These are phyloP conservation scores for Hylyphantes graminicola DNA, from an alignment of 1,140 invertebrate genomes.

Conservation along the genomic window DNA sequence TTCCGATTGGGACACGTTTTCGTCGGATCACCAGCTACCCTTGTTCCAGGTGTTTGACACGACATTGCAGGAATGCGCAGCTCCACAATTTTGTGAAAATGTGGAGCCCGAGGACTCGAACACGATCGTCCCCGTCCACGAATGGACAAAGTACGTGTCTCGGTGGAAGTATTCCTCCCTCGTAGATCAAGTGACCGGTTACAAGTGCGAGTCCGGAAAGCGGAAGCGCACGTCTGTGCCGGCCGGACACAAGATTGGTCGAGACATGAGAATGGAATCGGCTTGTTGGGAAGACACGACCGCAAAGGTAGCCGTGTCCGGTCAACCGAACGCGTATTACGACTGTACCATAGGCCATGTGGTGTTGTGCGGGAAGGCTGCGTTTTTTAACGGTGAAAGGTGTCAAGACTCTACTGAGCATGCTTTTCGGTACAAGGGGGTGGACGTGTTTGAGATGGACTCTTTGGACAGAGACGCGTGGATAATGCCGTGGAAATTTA, in stretches of 20 bases:
- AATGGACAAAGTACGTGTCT: too few relatives aligned
- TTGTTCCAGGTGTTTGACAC: constrained; percentile 1
- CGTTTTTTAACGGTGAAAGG: background rate
- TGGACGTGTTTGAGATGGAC: too few relatives aligned
- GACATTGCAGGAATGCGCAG: background rate
- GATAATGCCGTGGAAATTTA: too few relatives aligned
- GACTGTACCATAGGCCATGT: background rate
- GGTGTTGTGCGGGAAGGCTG: background rate
- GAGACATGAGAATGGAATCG: background rate
- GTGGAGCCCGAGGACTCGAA: too few relatives aligned
- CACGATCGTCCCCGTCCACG: too few relatives aligned
- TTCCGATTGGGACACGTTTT: background rate
- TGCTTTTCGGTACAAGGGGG: too few relatives aligned
- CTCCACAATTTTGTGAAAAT: constrained; percentile 19
- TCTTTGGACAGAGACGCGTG: too few relatives aligned
- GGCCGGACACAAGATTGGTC: background rate
- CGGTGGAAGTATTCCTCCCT: too few relatives aligned
- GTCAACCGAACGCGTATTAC: background rate
- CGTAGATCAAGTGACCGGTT: too few relatives aligned
- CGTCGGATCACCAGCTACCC: background rate
- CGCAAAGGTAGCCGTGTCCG: background rate
- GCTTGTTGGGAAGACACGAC: background rate
- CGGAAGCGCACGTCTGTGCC: background rate
- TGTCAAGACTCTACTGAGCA: too few relatives aligned
- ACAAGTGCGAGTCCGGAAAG: too few relatives aligned